Conservation (phyloP, 2,888 invertebrate species). For the Sinodicranocentrus sp. region DNA sequence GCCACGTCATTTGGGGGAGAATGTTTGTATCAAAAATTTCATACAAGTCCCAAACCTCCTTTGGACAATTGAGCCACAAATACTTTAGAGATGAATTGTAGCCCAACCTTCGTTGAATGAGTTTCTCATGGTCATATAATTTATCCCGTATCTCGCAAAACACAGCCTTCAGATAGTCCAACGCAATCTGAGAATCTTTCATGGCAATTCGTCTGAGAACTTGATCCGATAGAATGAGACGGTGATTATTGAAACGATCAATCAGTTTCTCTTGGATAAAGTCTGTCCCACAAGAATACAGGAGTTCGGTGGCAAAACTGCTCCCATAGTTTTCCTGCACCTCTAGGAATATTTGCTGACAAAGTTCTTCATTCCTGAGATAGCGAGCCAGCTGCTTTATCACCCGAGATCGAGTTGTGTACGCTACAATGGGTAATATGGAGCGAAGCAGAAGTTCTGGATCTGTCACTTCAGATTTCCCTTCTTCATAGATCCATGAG, state of each 20-base stretch:
- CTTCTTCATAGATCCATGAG: conserved; percentile 55
- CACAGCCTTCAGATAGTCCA: conserved; percentile 47
- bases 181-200: conserved; percentile 62
- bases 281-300: conserved; percentile 43
- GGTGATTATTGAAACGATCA: conserved; percentile 58
- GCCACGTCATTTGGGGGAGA: conserved; percentile 58
- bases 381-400: conserved; percentile 39
- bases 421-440: conserved; percentile 46
- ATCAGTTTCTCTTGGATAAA: conserved; percentile 57
- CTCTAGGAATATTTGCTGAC: conserved; percentile 48
- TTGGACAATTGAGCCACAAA: conserved; percentile 40
- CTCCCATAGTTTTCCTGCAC: conserved; percentile 58
- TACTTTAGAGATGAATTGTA: conserved; percentile 40
- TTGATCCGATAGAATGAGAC: conserved; percentile 57
- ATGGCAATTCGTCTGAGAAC: conserved; percentile 55
- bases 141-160: conserved; percentile 57
- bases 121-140: conserved; percentile 39
- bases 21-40: conserved; percentile 59
- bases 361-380: conserved; percentile 55
- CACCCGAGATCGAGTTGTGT: conserved; percentile 51
- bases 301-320: conserved; percentile 52
- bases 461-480: conserved; percentile 53
- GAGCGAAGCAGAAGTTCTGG: conserved; percentile 53
- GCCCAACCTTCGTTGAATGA: conserved; percentile 27
- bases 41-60: conserved; percentile 55